Percentiles rank a stretch among this genome's conserved stretches.
Evolutionary conservation across 2,888 invertebrate species (phyloP).

Genomic region (Priapulus caudatus): DNA sequence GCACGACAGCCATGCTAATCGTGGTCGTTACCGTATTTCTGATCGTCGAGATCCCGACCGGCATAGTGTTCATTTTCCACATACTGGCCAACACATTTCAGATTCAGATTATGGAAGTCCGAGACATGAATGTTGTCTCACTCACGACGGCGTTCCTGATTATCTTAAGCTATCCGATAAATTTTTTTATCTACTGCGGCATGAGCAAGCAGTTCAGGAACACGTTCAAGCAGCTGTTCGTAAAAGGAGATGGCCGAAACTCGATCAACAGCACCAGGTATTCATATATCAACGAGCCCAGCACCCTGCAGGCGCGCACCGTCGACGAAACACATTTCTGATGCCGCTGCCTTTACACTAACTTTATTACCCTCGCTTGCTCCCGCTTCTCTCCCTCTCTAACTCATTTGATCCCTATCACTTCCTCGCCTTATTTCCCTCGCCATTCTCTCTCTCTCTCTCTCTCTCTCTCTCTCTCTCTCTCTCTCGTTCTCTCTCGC

Average conservation of each 20-base stretch:
- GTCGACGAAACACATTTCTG: too few relatives aligned
- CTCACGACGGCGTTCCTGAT: background rate
- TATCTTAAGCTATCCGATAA: background rate
- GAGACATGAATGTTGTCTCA: constrained; percentile 1
- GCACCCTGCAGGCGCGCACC: too few relatives aligned
- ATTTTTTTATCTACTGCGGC: constrained; percentile 3
- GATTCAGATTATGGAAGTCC: too few relatives aligned
- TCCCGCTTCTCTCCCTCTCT: too few relatives aligned
- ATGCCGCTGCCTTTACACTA: too few relatives aligned
- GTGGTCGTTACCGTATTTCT: constrained; percentile 42
- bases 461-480: too few relatives aligned
- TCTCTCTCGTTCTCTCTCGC: too few relatives aligned
- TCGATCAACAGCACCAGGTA: background rate
- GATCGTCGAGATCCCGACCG: constrained; percentile 37
- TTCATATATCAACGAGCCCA: background rate
- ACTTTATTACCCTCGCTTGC: too few relatives aligned
- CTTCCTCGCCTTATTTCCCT: too few relatives aligned
- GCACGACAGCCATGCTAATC: constrained; percentile 40
- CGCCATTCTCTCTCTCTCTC: too few relatives aligned
- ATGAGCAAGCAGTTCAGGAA: constrained; percentile 1
- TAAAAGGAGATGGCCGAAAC: background rate
- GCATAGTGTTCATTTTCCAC: background rate
- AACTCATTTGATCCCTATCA: too few relatives aligned
- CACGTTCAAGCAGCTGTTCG: constrained; percentile 4
- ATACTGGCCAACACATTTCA: background rate